A percentile compares a stretch with the other conserved stretches of the same genome.
Evolutionary conservation across 2,113 vertebrate genomes (phyloP).

Genomic region (Noturus placidus): DNA sequence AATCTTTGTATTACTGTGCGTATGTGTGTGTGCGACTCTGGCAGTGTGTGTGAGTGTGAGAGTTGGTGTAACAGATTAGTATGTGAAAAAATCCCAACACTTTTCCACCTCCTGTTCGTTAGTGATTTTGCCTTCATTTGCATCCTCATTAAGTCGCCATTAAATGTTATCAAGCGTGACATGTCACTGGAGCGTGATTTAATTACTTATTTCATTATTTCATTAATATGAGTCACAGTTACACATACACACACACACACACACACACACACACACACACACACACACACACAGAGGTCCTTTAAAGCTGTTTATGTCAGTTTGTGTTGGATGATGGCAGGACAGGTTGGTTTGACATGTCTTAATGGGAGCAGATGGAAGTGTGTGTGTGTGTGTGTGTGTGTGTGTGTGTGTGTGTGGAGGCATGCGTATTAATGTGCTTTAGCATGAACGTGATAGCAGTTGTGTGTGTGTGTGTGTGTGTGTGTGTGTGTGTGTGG

Average conservation of each 20-base stretch:
- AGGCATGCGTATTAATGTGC: not conserved
- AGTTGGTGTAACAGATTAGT: conserved; percentile 11
- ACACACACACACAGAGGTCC: not conserved
- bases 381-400: conserved; percentile 13
- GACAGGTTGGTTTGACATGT: conserved; percentile 6
- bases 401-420: no score
- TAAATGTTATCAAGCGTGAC: conserved; percentile 39
- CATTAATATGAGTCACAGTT: conserved; percentile 1
- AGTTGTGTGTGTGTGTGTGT: not conserved
- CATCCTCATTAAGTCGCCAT: conserved; percentile 40
- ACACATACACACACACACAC: not conserved
- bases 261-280: not conserved
- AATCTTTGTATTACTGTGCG: conserved; percentile 14
- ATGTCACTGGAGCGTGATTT: conserved; percentile 42
- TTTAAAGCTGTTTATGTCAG: conserved; percentile 3
- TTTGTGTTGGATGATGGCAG: conserved; percentile 7
- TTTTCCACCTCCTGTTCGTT: conserved; percentile 40
- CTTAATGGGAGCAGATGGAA: not conserved
- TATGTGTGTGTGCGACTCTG: not conserved
- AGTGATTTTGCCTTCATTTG: conserved; percentile 45
- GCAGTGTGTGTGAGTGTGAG: conserved; percentile 8
- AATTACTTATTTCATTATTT: conserved; percentile 37
- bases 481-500: not conserved
- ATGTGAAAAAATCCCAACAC: conserved; percentile 18
- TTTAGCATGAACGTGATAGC: not conserved